These are phyloP conservation scores for Clavelina lepadiformis DNA, from an alignment of 23 tunicate genomes.

Conservation along the genomic window DNA sequence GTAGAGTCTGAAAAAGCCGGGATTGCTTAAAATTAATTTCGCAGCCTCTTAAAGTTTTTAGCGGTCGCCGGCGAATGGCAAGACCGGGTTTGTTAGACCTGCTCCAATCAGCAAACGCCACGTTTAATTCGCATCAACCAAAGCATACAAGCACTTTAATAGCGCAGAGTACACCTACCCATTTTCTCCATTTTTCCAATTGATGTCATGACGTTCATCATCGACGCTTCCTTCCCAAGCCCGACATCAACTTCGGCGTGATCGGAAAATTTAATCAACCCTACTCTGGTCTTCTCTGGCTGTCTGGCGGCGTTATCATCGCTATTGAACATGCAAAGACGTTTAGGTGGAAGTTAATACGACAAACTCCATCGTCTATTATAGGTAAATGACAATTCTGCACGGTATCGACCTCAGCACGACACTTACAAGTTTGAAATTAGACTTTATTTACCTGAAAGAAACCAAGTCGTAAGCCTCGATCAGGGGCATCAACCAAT, in stretches of 20 bases:
- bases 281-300: slow-evolving; percentile 32
- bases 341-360: not conserved
- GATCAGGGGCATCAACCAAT: slow-evolving; percentile 60
- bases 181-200: slow-evolving; percentile 18
- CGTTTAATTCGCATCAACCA: no score
- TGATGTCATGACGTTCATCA: slow-evolving; percentile 2
- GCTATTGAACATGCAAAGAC: not conserved
- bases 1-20: no score
- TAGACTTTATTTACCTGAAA: not conserved
- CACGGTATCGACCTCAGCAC: not conserved
- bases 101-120: no score
- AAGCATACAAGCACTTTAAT: no score
- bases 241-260: slow-evolving; percentile 12
- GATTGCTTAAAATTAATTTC: no score
- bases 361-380: not conserved
- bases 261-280: slow-evolving; percentile 33
- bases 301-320: not conserved
- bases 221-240: slow-evolving; percentile 21
- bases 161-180: slow-evolving; percentile 11
- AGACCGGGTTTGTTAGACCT: no score
- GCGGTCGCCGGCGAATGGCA: no score
- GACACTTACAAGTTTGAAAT: not conserved
- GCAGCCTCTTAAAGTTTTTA: no score
- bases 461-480: slow-evolving; percentile 44
- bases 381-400: not conserved